Base-by-base conservation (phyloP, 2,888 invertebrate genomes). In the Pimpla rufipes region DNA sequence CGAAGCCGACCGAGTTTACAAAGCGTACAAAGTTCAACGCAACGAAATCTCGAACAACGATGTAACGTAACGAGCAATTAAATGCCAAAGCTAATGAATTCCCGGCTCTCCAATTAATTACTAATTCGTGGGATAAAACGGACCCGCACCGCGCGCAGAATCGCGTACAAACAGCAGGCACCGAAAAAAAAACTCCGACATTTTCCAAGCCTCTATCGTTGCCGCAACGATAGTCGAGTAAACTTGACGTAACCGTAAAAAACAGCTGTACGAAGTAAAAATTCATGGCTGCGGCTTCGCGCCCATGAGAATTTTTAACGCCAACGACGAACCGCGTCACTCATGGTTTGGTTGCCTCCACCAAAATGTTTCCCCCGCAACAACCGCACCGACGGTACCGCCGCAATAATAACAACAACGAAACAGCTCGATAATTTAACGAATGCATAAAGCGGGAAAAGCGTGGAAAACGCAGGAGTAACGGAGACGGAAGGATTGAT, bases 401-500 rank as follows among this genome's bases (percentile, higher is more conserved):
- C n/a, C n/a, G n/a, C n/a, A 35, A 37, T 35, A 35, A 35, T 59
- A 59, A 59, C 7, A 35, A 35, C 5, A 35, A 59, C n/a, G n/a
- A 29, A 57, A 52, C 18, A 10, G 5, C 21, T 10, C 2, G 6
- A n/a, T 2, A 47, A 47, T 47, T 7, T 18, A 57, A 57, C 1
- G 4, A 35, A 5, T 10, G 57, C 10, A 4, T 2, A 64, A 64
- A n/a, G 6, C 16, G 18, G 21, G 13, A 67, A 50, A 8, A 5
- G 47, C 1, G 50, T 35, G 0, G 16, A 35, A 62, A 40, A 29
- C 29, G 5, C 18, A 7, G 11, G 3, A n/a, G 16, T 55, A 23
- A 40, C 40, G 37, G 40, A 18, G 21, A 16, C 18, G n/a, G 37
- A 68, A 52, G 37, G 68, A 6, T 45, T 52, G 35, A 68, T 68